Evolutionary conservation across 1,140 invertebrate genomes (phyloP).

Genomic region (Drosophila sp.): DNA sequence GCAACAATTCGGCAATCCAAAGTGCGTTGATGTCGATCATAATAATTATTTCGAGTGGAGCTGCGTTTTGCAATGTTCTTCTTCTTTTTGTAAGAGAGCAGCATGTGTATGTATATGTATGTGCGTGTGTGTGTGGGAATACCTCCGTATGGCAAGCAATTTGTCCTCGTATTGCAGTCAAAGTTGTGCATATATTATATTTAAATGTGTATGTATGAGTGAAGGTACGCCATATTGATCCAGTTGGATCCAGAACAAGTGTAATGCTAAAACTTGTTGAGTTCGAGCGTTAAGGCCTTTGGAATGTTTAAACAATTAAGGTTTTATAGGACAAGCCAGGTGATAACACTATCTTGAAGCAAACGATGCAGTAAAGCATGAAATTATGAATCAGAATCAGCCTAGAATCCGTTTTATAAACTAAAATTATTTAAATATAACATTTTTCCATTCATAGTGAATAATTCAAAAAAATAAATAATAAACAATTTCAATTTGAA

Average conservation of each 20-base stretch:
- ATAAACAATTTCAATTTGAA: no score
- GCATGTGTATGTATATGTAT: not conserved
- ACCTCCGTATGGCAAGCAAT: conserved; percentile 31
- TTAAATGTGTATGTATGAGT: not conserved
- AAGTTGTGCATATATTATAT: not conserved
- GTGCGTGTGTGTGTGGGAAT: not conserved
- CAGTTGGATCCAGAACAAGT: conserved; percentile 12
- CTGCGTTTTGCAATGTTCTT: not conserved
- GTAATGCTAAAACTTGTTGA: conserved; percentile 1
- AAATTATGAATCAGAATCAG: no score
- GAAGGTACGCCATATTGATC: conserved; percentile 3
- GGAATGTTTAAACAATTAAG: not conserved
- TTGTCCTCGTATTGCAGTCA: conserved; percentile 1
- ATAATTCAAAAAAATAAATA: no score
- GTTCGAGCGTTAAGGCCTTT: not conserved
- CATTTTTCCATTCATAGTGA: no score
- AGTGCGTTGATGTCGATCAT: conserved; percentile 6
- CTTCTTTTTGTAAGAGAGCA: conserved; percentile 3
- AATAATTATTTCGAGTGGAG: conserved; percentile 31
- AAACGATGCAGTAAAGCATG: not conserved
- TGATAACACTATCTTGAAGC: conserved; percentile 10
- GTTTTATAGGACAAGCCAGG: not conserved
- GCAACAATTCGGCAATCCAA: not conserved
- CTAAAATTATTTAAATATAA: no score
- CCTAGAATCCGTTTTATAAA: no score